Evolutionary conservation across 2,888 invertebrate genomes (phyloP).

Genomic region (Elmis aenea): DNA sequence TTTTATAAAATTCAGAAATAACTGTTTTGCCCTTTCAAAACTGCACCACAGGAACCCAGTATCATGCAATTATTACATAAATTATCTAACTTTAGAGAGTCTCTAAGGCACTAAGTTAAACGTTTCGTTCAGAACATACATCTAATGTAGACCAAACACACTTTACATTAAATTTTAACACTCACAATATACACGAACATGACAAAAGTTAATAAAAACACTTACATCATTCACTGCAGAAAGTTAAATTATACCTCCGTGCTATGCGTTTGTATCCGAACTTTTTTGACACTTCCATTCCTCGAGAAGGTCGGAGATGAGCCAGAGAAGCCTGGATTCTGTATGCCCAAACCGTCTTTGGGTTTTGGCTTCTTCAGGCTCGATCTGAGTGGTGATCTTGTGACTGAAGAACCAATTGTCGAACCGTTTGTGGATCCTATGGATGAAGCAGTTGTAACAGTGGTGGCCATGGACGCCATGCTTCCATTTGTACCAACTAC

Average conservation of each 20-base stretch:
- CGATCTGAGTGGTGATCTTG: slow-evolving; percentile 64
- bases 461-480: slow-evolving; percentile 69
- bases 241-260: slow-evolving; percentile 66
- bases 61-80: too few relatives aligned
- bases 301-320: slow-evolving; percentile 78
- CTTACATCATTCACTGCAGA: neutral
- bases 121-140: too few relatives aligned
- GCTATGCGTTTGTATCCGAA: slow-evolving; percentile 86
- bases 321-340: slow-evolving; percentile 80
- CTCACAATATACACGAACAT: too few relatives aligned
- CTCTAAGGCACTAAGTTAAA: too few relatives aligned
- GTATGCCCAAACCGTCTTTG: slow-evolving; percentile 70
- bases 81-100: too few relatives aligned
- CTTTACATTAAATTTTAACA: too few relatives aligned
- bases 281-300: slow-evolving; percentile 86
- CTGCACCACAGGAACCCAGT: too few relatives aligned
- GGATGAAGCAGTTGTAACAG: slow-evolving; percentile 51
- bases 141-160: too few relatives aligned
- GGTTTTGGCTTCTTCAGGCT: slow-evolving; percentile 79
- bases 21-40: too few relatives aligned
- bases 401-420: slow-evolving; percentile 49
- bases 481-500: slow-evolving; percentile 55
- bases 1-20: too few relatives aligned
- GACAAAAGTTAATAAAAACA: too few relatives aligned
- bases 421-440: slow-evolving; percentile 46